Percentiles rank a stretch among this genome's conserved stretches.
phyloP scores from a whole-genome alignment of 1,140 invertebrate genomes.

The Sogatella furcifera region DNA sequence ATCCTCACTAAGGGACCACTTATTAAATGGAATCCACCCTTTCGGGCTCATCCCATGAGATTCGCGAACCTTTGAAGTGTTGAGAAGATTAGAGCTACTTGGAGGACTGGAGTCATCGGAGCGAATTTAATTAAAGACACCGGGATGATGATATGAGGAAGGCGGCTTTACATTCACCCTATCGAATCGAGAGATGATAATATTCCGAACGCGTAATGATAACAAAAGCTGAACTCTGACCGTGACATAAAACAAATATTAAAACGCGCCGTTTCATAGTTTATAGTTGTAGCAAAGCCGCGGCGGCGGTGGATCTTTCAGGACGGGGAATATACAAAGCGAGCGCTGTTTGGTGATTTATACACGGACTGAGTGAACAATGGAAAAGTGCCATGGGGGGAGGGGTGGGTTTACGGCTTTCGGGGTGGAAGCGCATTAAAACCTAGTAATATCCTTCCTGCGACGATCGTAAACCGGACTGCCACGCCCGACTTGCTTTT shows the following conservation, averaged over 20 bases:
- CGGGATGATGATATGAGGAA: no score
- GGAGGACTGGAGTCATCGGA: no score
- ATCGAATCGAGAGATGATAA: no score
- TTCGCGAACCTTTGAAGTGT: no score
- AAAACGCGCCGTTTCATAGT: not conserved
- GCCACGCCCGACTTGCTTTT: not conserved
- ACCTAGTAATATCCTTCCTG: constrained; percentile 1
- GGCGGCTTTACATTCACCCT: no score
- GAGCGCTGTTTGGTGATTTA: not conserved
- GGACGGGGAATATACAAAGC: not conserved
- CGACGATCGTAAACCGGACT: not conserved
- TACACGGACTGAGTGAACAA: not conserved
- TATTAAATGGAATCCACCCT: no score
- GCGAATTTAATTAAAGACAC: no score
- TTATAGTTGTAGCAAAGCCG: constrained; percentile 1
- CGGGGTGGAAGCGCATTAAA: not conserved
- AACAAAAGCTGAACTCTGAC: not conserved
- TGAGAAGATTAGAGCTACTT: no score
- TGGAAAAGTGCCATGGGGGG: not conserved
- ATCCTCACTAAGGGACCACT: no score
- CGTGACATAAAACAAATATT: constrained; percentile 1
- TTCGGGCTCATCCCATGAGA: no score
- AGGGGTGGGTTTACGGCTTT: not conserved
- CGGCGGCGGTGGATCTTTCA: no score
- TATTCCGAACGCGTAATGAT: no score